Evolutionary conservation across 1,140 invertebrate species (phyloP).

Genomic region (Daktulosphaira vitifoliae): DNA sequence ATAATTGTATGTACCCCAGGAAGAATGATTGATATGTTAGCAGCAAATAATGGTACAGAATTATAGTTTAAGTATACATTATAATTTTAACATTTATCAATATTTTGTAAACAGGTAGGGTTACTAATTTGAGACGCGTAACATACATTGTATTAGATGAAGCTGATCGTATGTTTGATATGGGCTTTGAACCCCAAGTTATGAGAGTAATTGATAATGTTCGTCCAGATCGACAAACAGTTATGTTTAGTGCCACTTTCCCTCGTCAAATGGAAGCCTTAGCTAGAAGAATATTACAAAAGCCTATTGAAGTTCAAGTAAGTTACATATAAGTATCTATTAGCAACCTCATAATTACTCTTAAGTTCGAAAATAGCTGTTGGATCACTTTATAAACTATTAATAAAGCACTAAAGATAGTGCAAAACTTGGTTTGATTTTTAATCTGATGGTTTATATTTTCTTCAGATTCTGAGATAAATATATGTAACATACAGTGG

Average conservation of each 20-base stretch:
- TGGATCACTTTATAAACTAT: too few species aligned
- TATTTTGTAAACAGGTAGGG: slow-evolving; percentile 53
- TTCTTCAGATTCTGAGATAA: too few species aligned
- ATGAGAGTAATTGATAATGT: slow-evolving; percentile 98
- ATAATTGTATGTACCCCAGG: slow-evolving; percentile 99
- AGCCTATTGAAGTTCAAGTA: slow-evolving; percentile 91
- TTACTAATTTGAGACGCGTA: slow-evolving; percentile 90
- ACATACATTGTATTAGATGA: slow-evolving; percentile 98
- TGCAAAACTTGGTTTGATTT: too few species aligned
- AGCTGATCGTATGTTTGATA: slow-evolving; percentile 99
- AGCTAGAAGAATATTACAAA: slow-evolving; percentile 82
- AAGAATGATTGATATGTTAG: slow-evolving; percentile 99
- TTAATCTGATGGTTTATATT: too few species aligned
- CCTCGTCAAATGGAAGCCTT: slow-evolving; percentile 98
- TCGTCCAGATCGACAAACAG: slow-evolving; percentile 92
- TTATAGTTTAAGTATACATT: neutral
- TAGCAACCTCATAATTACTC: neutral
- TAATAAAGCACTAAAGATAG: too few species aligned
- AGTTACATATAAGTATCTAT: too few species aligned
- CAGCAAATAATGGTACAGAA: slow-evolving; percentile 72
- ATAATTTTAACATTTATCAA: neutral
- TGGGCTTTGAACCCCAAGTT: slow-evolving; percentile 99
- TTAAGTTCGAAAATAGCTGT: neutral
- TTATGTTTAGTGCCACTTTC: slow-evolving; percentile 98
- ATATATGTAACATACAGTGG: too few species aligned